A percentile compares a stretch with the other conserved stretches of the same genome.
phyloP scores from a whole-genome alignment of 2,888 invertebrate species.

The Crocallis elinguaria region DNA sequence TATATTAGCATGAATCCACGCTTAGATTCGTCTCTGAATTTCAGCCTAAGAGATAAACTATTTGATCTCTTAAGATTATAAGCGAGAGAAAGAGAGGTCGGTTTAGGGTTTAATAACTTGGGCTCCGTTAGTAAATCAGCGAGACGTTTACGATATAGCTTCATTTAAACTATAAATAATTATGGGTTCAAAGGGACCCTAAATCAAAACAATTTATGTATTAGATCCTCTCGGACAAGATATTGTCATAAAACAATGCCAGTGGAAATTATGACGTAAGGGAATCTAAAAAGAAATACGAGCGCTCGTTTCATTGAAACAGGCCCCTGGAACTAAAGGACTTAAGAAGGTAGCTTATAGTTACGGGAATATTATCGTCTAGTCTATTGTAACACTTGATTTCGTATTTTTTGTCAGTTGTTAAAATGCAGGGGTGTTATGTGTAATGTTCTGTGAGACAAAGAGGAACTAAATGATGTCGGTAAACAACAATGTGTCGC shows the following conservation, averaged over 20 bases:
- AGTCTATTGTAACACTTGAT: too few relatives aligned
- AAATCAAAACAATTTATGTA: conserved; percentile 69
- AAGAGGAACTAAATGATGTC: too few relatives aligned
- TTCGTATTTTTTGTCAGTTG: too few relatives aligned
- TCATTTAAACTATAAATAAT: conserved; percentile 75
- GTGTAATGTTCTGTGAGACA: too few relatives aligned
- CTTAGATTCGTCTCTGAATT: too few relatives aligned
- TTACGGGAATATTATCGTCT: not conserved
- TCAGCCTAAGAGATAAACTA: not conserved
- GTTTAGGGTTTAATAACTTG: conserved; percentile 49
- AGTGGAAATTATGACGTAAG: not conserved
- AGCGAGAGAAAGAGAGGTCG: conserved; percentile 16
- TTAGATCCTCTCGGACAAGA: conserved; percentile 46
- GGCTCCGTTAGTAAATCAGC: conserved; percentile 63
- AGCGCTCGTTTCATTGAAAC: not conserved
- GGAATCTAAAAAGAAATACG: not conserved
- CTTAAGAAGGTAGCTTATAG: too few relatives aligned
- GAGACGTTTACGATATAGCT: conserved; percentile 67
- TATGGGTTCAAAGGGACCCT: conserved; percentile 39
- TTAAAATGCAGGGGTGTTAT: too few relatives aligned
- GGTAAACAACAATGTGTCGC: too few relatives aligned
- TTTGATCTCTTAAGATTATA: not conserved
- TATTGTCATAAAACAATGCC: not conserved
- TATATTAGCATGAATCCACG: too few relatives aligned
- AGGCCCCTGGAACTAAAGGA: not conserved